Percentiles rank a stretch among this genome's conserved stretches.
Conservation (phyloP, 1,140 invertebrate species). For the Drosophila melanica region DNA sequence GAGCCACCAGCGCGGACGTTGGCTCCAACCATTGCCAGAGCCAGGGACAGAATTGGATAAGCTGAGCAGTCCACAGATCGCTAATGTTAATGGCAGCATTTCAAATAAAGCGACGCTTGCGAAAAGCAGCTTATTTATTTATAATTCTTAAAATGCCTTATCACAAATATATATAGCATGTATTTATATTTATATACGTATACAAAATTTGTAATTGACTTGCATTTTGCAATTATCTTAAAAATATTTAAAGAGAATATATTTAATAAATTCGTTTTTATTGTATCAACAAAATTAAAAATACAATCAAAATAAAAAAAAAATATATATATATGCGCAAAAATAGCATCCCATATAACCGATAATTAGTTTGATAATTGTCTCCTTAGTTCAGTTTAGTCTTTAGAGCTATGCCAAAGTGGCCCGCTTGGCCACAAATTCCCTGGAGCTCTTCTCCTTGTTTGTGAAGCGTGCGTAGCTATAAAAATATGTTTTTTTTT, state of each 20-base stretch:
- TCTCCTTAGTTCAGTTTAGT: slow-evolving; percentile 52
- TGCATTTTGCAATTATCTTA: not conserved
- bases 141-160: slow-evolving; percentile 12
- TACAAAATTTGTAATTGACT: not conserved
- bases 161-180: not conserved
- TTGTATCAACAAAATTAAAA: slow-evolving; percentile 51
- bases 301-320: slow-evolving; percentile 37
- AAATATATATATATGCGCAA: too few relatives aligned
- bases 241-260: not conserved
- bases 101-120: slow-evolving; percentile 14
- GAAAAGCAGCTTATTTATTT: slow-evolving; percentile 1
- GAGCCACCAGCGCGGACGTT: slow-evolving; percentile 12
- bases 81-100: slow-evolving; percentile 37
- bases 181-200: not conserved
- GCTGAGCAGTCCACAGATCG: slow-evolving; percentile 24
- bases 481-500: not conserved
- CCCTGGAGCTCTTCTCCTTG: slow-evolving; percentile 76
- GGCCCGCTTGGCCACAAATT: slow-evolving; percentile 77
- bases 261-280: slow-evolving; percentile 60
- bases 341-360: slow-evolving; percentile 12
- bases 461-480: slow-evolving; percentile 81
- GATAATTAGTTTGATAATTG: not conserved
- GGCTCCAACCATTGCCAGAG: slow-evolving; percentile 19
- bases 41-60: not conserved
- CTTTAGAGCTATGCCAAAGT: slow-evolving; percentile 71